phyloP scores from a whole-genome alignment of 1,140 invertebrate species.

The Solenopsis invicta region DNA sequence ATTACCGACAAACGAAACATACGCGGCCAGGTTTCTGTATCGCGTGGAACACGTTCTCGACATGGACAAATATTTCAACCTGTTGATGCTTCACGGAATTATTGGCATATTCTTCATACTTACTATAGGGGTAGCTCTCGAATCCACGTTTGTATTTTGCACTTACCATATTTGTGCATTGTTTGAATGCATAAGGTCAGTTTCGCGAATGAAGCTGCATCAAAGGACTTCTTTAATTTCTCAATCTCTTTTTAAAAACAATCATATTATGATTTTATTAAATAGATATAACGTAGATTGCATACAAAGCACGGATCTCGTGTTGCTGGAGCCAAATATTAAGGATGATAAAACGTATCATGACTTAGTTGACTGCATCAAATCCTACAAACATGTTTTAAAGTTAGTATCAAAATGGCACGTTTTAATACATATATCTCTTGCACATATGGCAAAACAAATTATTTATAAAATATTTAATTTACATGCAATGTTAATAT shows the following conservation, averaged over 20 bases:
- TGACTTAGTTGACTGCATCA: slow-evolving; percentile 12
- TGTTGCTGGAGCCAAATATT: not conserved
- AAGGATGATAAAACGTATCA: slow-evolving; percentile 10
- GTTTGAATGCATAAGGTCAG: slow-evolving; percentile 54
- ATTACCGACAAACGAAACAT: slow-evolving; percentile 22
- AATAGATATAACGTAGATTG: not conserved
- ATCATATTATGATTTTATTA: not conserved
- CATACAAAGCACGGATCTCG: not conserved
- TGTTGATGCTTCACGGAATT: not conserved
- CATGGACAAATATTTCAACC: too few relatives aligned
- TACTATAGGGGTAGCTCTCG: slow-evolving; percentile 58
- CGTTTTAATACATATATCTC: too few relatives aligned
- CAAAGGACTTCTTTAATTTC: too few relatives aligned
- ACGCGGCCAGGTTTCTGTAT: slow-evolving; percentile 1
- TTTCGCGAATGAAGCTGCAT: too few relatives aligned
- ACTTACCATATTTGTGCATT: slow-evolving; percentile 69
- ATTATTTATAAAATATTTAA: not conserved
- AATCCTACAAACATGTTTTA: slow-evolving; percentile 11
- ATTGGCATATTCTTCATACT: slow-evolving; percentile 11
- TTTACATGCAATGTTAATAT: too few relatives aligned
- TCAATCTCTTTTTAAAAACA: not conserved
- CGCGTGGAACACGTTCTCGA: not conserved
- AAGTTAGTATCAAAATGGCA: slow-evolving; percentile 16
- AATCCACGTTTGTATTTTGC: slow-evolving; percentile 62
- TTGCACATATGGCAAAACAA: too few relatives aligned